Base-by-base conservation (phyloP, 1,140 invertebrate genomes). In the Eriocheir sinensis region DNA sequence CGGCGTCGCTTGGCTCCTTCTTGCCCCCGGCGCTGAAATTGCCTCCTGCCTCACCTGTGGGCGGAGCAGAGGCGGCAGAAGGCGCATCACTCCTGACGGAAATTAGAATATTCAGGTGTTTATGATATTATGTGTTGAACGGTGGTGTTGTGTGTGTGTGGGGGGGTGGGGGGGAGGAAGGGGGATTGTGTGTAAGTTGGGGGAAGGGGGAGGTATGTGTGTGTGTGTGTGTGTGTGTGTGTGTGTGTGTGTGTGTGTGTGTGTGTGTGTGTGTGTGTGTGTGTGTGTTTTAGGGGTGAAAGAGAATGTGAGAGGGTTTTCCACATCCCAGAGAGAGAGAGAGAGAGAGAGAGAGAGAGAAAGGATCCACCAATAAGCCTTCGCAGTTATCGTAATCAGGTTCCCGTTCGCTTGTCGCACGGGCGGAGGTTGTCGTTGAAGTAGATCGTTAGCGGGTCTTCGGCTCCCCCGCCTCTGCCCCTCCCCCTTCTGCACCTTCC, bases 191-290 rank as follows among this genome's bases (percentile, higher is more conserved):
- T n/a, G n/a, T n/a, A n/a, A n/a, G n/a, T n/a, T n/a, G n/a, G n/a
- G n/a, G n/a, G n/a, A n/a, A n/a, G n/a, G n/a, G n/a, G n/a, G n/a
- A n/a, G n/a, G 79, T 91, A 44, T 48, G 88, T 44, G 88, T 89
- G 89, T 91, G 89, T 89, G 89, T 8, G 3, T 53, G 48, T 91
- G 89, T 91, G 36, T 91, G 40, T 91, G 89, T 60, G 44, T 38
- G 48, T 72, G 27, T 60, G 41, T 40, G 44, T 90, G 85, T 88
- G 85, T 88, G 85, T 90, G 89, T 89, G 41, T 53, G 44, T 30
- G 8, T 21, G 83, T 36, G 32, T n/a, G 8, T 83, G 9, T 86
- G 9, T 86, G 83, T 2, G 83, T 86, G 83, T 32, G 83, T 86
- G 34, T 40, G 86, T 36, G n/a, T 36, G 36, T 36, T 38, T 34